A percentile compares a stretch with the other conserved stretches of the same genome.
phyloP scores from a whole-genome alignment of 30 jellyfish, hydroid and myxozoan species.

The Morbakka virulenta region DNA sequence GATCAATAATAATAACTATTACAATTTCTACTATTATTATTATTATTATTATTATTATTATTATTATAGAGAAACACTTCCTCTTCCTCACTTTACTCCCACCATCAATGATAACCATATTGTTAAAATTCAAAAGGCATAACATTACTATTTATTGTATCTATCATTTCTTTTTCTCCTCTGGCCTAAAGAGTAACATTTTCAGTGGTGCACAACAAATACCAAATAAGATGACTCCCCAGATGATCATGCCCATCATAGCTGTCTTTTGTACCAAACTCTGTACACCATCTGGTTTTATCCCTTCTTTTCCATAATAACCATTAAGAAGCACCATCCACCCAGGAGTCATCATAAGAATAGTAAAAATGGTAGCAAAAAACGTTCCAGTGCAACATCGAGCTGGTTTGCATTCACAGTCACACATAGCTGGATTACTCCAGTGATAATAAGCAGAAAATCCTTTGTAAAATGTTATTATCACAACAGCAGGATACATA shows the following conservation, averaged over 20 bases:
- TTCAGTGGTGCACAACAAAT: slow-evolving; percentile 57
- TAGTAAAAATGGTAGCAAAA: slow-evolving; percentile 59
- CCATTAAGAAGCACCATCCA: slow-evolving; percentile 69
- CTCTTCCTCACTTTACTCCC: too few relatives aligned
- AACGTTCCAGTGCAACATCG: slow-evolving; percentile 70
- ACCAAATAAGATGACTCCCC: slow-evolving; percentile 80
- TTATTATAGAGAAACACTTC: too few relatives aligned
- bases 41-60: too few relatives aligned
- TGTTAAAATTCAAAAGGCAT: too few relatives aligned
- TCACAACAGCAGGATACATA: slow-evolving; percentile 54
- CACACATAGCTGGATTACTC: slow-evolving; percentile 81
- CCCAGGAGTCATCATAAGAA: slow-evolving; percentile 79
- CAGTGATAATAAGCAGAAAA: slow-evolving; percentile 54
- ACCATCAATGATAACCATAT: too few relatives aligned
- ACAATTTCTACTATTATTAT: too few relatives aligned
- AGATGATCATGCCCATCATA: slow-evolving; percentile 88
- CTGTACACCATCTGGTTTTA: slow-evolving; percentile 60
- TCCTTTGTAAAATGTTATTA: slow-evolving; percentile 57
- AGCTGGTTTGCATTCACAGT: slow-evolving; percentile 56
- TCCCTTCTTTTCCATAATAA: slow-evolving; percentile 57
- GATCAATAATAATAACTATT: too few relatives aligned
- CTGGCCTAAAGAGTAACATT: slow-evolving; percentile 51
- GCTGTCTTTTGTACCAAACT: slow-evolving; percentile 70
- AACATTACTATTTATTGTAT: too few relatives aligned
- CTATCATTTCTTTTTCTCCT: slow-evolving; percentile 31